A percentile compares a stretch with the other conserved stretches of the same genome.
phyloP scores from a whole-genome alignment of 1,140 invertebrate species.

The Trichonephila clavata region DNA sequence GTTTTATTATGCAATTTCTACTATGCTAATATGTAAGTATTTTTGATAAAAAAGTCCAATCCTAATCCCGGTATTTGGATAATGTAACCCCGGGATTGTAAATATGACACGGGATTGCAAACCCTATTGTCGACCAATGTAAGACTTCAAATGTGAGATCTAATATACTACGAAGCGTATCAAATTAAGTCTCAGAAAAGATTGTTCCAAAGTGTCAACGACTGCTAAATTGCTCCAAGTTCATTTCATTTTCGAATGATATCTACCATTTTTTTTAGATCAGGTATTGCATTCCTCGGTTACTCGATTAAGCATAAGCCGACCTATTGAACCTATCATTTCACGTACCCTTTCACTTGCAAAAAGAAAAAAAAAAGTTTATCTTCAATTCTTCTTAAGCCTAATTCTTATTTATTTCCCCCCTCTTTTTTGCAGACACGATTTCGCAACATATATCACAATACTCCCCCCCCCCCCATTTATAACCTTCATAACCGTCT shows the following conservation, averaged over 20 bases:
- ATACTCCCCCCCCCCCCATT: background rate
- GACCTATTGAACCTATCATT: slow-evolving; percentile 16
- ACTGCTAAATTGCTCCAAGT: background rate
- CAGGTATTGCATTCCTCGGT: background rate
- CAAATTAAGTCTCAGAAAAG: background rate
- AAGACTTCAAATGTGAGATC: too few species aligned
- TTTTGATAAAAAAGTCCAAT: too few species aligned
- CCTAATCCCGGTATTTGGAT: too few species aligned
- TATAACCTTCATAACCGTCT: background rate
- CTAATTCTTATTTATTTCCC: background rate
- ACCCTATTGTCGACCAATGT: too few species aligned
- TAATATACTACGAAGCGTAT: too few species aligned
- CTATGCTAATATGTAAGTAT: too few species aligned
- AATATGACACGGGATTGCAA: too few species aligned
- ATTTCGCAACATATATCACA: background rate
- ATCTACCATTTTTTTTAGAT: background rate
- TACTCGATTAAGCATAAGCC: background rate
- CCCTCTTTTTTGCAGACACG: background rate
- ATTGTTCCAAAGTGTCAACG: background rate
- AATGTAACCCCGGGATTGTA: too few species aligned
- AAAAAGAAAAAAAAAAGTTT: background rate
- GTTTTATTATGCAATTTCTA: too few species aligned
- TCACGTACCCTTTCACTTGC: background rate
- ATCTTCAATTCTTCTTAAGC: background rate
- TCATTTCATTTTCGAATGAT: background rate